A percentile compares a stretch with the other conserved stretches of the same genome.
phyloP scores from a whole-genome alignment of 1,140 invertebrate genomes.

The Drosophila nigromelanica region DNA sequence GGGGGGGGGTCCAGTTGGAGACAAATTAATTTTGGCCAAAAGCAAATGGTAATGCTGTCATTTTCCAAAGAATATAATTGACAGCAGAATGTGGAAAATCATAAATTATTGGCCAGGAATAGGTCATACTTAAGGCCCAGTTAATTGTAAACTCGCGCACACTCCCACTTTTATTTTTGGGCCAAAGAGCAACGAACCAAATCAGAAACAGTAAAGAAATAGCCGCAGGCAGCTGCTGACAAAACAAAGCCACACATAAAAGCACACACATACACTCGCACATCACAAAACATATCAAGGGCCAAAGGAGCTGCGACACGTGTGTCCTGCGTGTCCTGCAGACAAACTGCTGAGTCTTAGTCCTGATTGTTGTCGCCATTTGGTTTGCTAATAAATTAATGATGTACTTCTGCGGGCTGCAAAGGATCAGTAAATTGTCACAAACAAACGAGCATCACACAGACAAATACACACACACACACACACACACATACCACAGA shows the following conservation, averaged over 20 bases:
- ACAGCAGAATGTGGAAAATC: slow-evolving; percentile 75
- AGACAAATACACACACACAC: not conserved
- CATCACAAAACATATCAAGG: not conserved
- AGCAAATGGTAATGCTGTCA: slow-evolving; percentile 69
- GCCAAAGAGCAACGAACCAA: not conserved
- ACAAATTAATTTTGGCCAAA: slow-evolving; percentile 45
- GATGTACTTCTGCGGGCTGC: slow-evolving; percentile 68
- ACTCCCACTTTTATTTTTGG: not conserved
- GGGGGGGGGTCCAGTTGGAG: slow-evolving; percentile 21
- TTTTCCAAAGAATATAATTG: slow-evolving; percentile 81
- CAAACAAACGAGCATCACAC: slow-evolving; percentile 64
- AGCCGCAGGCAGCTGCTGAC: slow-evolving; percentile 27
- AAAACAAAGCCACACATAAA: slow-evolving; percentile 16
- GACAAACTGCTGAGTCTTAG: slow-evolving; percentile 51
- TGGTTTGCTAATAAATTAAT: slow-evolving; percentile 82
- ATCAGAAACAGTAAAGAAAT: slow-evolving; percentile 35
- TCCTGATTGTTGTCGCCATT: slow-evolving; percentile 64
- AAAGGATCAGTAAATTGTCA: slow-evolving; percentile 56
- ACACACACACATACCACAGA: slow-evolving; percentile 1
- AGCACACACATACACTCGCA: slow-evolving; percentile 2
- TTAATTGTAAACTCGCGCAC: slow-evolving; percentile 39
- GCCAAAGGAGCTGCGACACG: slow-evolving; percentile 21
- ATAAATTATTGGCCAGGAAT: slow-evolving; percentile 65
- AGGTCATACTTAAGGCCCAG: slow-evolving; percentile 14
- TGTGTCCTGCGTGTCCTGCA: slow-evolving; percentile 38